phyloP scores from a whole-genome alignment of 1,140 invertebrate species.

The Gryon sp. region DNA sequence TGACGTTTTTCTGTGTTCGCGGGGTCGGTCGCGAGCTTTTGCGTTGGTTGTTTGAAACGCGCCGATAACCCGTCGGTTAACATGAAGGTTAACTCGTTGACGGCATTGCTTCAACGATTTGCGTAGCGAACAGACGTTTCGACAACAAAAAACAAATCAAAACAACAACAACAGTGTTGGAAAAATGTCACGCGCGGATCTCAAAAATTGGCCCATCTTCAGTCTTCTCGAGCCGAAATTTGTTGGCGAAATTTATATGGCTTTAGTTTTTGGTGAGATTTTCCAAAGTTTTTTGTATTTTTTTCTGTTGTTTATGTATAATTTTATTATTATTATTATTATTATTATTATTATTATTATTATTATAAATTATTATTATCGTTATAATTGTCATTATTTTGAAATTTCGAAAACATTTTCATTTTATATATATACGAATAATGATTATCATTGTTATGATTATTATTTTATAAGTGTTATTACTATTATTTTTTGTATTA shows the following conservation, averaged over 20 bases:
- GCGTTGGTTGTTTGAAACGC: slow-evolving; percentile 4
- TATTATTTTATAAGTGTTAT: too few relatives aligned
- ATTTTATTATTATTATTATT: too few relatives aligned
- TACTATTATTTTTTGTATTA: too few relatives aligned
- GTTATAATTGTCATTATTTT: too few relatives aligned
- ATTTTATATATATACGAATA: too few relatives aligned
- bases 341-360: too few relatives aligned
- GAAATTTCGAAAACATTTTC: too few relatives aligned
- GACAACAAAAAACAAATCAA: too few relatives aligned
- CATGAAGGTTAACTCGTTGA: slow-evolving; percentile 47
- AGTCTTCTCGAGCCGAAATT: slow-evolving; percentile 81
- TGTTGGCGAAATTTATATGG: slow-evolving; percentile 79
- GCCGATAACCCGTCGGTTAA: slow-evolving; percentile 30
- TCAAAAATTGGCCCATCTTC: slow-evolving; percentile 84
- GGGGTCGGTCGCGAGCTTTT: not conserved
- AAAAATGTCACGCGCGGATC: slow-evolving; percentile 72
- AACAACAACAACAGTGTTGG: not conserved
- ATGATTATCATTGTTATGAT: too few relatives aligned
- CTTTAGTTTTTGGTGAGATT: slow-evolving; percentile 82
- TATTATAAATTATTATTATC: too few relatives aligned
- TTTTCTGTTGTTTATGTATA: slow-evolving; percentile 18
- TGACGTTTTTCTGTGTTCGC: too few relatives aligned
- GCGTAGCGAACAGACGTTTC: slow-evolving; percentile 35
- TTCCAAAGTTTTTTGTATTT: slow-evolving; percentile 9
- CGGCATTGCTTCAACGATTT: slow-evolving; percentile 26